A percentile compares a stretch with the other conserved stretches of the same genome.
phyloP scores from a whole-genome alignment of 2,113 vertebrate genomes.

The Chionomys nivalis region DNA sequence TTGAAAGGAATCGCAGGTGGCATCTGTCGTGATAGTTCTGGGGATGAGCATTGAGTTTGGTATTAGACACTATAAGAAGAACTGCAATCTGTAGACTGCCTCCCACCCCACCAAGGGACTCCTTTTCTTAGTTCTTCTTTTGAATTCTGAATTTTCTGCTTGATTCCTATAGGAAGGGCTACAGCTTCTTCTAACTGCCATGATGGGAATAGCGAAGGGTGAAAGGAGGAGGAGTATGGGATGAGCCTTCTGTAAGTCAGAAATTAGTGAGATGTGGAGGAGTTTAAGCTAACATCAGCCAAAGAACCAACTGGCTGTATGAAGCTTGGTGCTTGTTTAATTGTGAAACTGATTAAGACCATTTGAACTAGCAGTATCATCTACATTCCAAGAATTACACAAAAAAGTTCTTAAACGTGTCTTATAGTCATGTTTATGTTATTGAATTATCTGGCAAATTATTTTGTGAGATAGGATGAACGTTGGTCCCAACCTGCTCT shows the following conservation, averaged over 20 bases:
- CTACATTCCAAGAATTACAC: neutral
- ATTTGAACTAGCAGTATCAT: neutral
- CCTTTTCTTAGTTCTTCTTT: neutral
- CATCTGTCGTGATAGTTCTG: neutral
- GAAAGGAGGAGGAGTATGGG: neutral
- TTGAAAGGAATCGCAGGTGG: neutral
- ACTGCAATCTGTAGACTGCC: neutral
- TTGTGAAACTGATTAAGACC: neutral
- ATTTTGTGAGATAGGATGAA: neutral
- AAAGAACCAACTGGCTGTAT: neutral
- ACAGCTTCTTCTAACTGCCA: neutral
- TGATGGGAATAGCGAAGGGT: neutral
- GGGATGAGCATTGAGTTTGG: neutral
- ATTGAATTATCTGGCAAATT: too few relatives aligned
- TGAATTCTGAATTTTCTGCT: neutral
- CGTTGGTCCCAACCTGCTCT: slow-evolving; percentile 26
- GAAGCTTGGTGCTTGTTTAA: slow-evolving; percentile 9
- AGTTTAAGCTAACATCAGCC: neutral
- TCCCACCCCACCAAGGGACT: neutral
- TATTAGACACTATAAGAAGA: neutral
- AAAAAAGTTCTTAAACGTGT: neutral
- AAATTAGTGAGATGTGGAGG: neutral
- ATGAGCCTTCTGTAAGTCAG: neutral
- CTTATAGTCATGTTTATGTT: too few relatives aligned
- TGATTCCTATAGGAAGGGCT: neutral